Evolutionary conservation across 2,888 invertebrate genomes (phyloP).

Genomic region (Torymus tubicola): DNA sequence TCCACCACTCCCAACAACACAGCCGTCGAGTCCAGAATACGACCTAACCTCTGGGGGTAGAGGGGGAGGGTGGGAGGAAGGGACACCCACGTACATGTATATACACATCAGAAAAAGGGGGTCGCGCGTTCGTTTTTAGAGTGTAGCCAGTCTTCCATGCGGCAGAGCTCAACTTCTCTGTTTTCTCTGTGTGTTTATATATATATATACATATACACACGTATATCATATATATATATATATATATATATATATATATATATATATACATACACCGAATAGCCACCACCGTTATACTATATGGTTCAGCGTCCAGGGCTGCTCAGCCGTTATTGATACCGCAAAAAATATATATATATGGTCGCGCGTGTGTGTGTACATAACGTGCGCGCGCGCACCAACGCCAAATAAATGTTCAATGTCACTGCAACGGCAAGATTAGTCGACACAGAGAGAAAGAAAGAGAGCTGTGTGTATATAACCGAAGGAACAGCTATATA

Average conservation of each 20-base stretch:
- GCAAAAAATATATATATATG: not conserved
- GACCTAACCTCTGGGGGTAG: slow-evolving; percentile 32
- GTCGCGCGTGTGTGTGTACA: no score
- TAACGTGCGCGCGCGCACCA: slow-evolving; percentile 50
- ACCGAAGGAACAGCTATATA: no score
- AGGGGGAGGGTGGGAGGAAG: not conserved
- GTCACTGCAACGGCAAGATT: slow-evolving; percentile 61
- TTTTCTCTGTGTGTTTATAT: slow-evolving; percentile 14
- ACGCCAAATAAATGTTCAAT: slow-evolving; percentile 58
- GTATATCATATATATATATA: no score
- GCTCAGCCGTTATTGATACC: slow-evolving; percentile 59
- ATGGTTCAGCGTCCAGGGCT: slow-evolving; percentile 57
- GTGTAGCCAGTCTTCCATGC: slow-evolving; percentile 60
- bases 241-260: slow-evolving; percentile 1
- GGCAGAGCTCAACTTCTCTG: slow-evolving; percentile 53
- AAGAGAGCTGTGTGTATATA: slow-evolving; percentile 11
- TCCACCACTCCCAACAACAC: no score
- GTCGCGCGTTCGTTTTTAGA: slow-evolving; percentile 59
- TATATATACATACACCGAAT: not conserved
- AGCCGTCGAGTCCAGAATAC: slow-evolving; percentile 59
- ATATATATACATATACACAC: no score
- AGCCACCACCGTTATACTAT: slow-evolving; percentile 46
- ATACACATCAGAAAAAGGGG: slow-evolving; percentile 40
- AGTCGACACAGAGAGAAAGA: slow-evolving; percentile 52
- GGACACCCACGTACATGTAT: no score